phyloP scores from a whole-genome alignment of 2,888 invertebrate species.

The Alitta virens region DNA sequence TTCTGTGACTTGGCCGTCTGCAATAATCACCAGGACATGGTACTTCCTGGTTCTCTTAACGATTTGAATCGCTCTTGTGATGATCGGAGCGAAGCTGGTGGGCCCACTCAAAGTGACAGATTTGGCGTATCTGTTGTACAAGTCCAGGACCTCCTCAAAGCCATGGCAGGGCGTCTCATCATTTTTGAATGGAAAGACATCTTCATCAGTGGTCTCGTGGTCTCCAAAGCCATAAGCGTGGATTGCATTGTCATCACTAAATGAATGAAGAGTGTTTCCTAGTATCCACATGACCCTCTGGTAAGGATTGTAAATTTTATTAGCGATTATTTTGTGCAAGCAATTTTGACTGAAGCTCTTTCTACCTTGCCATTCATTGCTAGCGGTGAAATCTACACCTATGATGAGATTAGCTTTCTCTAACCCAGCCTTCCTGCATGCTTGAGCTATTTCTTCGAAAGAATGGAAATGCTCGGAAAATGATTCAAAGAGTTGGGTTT shows the following conservation, averaged over 20 bases:
- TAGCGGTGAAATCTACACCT: slow-evolving; percentile 62
- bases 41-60: slow-evolving; percentile 49
- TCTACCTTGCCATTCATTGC: slow-evolving; percentile 62
- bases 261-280: slow-evolving; percentile 49
- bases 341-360: slow-evolving; percentile 58
- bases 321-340: slow-evolving; percentile 53
- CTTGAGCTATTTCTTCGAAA: slow-evolving; percentile 54
- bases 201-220: slow-evolving; percentile 40
- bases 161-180: slow-evolving; percentile 41
- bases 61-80: slow-evolving; percentile 59
- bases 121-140: slow-evolving; percentile 57
- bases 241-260: slow-evolving; percentile 47
- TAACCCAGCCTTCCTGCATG: slow-evolving; percentile 59
- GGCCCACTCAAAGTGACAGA: slow-evolving; percentile 59
- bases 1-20: slow-evolving; percentile 61
- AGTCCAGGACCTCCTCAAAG: slow-evolving; percentile 49
- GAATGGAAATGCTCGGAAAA: slow-evolving; percentile 52
- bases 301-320: slow-evolving; percentile 58
- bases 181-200: slow-evolving; percentile 44
- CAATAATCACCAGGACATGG: slow-evolving; percentile 59
- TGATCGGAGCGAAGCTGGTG: slow-evolving; percentile 60
- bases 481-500: slow-evolving; percentile 36
- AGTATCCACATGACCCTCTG: slow-evolving; percentile 55
- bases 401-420: slow-evolving; percentile 60
- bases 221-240: slow-evolving; percentile 55